Evolutionary conservation across 2,888 invertebrate genomes (phyloP).

Genomic region (Epirrita christyi): DNA sequence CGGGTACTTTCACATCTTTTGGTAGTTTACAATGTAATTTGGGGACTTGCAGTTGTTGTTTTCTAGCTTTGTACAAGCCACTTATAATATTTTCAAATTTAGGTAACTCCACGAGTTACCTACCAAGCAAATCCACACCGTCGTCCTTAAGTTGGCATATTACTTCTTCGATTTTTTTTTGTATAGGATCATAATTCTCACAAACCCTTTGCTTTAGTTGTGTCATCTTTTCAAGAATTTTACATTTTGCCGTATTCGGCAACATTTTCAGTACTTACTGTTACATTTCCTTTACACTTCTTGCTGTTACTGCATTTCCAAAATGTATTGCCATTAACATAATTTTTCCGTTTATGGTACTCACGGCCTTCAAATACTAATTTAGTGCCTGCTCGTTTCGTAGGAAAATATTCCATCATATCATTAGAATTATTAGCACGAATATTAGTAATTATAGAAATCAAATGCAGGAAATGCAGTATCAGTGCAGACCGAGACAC

Average conservation of each 20-base stretch:
- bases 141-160: constrained; percentile 18
- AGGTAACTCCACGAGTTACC: too few relatives aligned
- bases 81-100: constrained; percentile 17
- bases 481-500: constrained; percentile 11
- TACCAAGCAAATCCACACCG: constrained; percentile 18
- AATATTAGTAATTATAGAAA: constrained; percentile 6
- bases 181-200: constrained; percentile 19
- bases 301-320: constrained; percentile 12
- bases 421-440: too few relatives aligned
- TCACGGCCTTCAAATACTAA: constrained; percentile 7
- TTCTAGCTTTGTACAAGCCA: constrained; percentile 16
- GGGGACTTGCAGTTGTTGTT: constrained; percentile 10
- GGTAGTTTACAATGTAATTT: constrained; percentile 13
- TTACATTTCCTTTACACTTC: constrained; percentile 15
- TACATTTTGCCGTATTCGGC: constrained; percentile 10
- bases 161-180: constrained; percentile 18
- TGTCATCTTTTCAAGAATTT: constrained; percentile 13
- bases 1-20: constrained; percentile 15
- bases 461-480: constrained; percentile 10
- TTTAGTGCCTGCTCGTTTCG: constrained; percentile 20
- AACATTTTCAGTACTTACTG: constrained; percentile 15
- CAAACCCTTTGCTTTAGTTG: constrained; percentile 12
- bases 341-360: constrained; percentile 13
- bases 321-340: constrained; percentile 15
- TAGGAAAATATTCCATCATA: constrained; percentile 14